Base-by-base conservation (phyloP, 2,797 vertebrate genomes). In the Chelon labrosus region DNA sequence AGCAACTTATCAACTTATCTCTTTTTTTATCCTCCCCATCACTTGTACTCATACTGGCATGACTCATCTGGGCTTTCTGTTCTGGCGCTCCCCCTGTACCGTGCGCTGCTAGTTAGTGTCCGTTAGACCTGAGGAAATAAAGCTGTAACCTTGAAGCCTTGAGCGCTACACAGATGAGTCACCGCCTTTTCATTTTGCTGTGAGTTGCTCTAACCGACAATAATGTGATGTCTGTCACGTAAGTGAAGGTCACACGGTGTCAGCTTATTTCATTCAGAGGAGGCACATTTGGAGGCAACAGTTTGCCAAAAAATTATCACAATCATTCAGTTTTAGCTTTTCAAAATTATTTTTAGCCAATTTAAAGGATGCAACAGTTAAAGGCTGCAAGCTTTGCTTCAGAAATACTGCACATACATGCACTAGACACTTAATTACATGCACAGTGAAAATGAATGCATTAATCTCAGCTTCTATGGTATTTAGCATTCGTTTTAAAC, bases 91-190 rank as follows among this genome's bases (percentile, higher is more conserved):
- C n/a, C 17, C n/a, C 1, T 12, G 9, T 12, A 1, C 10, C 3
- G 9, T 19, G 46, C 16, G 42, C 42, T 44, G 7, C 10, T 19
- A 6, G 46, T 47, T 52, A 41, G 38, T 73, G 88, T 85, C 91
- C 71, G 91, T 93, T 92, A 90, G 75, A 69, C 54, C 7, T 42
- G 61, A 79, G 88, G 86, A 90, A 87, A 74, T 54, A n/a, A 56
- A 69, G 47, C 47, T 22, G 49, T 61, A 20, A 67, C 51, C 39
- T n/a, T 3, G 51, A 83, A 65, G 65, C 25, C 60, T 54, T 83
- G 82, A 79, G 70, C 58, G 54, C 66, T 88, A 73, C 75, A 39
- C 16, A 74, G 20, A 92, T 94, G 92, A 93, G 82, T 93, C 91
- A 92, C 16, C 4, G 0, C 19, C 4, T 19, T 27, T 39, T 51